Evolutionary conservation across 2,113 vertebrate species (phyloP).

Genomic region (Salminus brasiliensis): DNA sequence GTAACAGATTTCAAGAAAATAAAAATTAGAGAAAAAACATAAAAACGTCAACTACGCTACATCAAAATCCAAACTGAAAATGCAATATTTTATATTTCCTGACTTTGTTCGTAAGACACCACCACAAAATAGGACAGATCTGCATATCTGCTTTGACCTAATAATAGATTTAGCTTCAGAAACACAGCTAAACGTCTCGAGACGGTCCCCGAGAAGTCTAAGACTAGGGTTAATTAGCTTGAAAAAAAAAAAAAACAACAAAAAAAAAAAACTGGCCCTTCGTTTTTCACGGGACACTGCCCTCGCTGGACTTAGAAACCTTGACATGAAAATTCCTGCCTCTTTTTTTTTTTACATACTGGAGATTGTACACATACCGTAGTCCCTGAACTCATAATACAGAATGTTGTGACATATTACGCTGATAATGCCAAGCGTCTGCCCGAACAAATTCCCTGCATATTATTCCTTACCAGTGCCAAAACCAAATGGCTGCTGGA

Average conservation of each 20-base stretch:
- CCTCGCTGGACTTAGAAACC: constrained; percentile 7
- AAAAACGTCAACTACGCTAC: constrained; percentile 17
- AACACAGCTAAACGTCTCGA: neutral
- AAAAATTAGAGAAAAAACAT: neutral
- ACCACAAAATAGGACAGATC: constrained; percentile 38
- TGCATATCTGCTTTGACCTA: neutral
- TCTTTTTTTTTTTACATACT: constrained; percentile 31
- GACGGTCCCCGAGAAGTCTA: neutral
- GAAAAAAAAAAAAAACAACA: neutral
- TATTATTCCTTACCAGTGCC: constrained; percentile 19
- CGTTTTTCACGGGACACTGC: neutral
- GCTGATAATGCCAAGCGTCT: constrained; percentile 41
- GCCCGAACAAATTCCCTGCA: constrained; percentile 33
- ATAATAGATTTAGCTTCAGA: neutral
- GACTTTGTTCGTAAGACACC: constrained; percentile 26
- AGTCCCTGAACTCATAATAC: constrained; percentile 38
- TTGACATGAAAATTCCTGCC: constrained; percentile 12
- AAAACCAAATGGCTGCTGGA: neutral
- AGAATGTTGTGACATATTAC: constrained; percentile 31
- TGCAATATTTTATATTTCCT: constrained; percentile 14
- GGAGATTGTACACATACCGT: constrained; percentile 6
- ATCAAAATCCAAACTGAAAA: constrained; percentile 11
- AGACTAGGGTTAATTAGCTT: neutral
- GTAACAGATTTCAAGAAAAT: neutral
- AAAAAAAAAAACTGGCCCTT: neutral